Base-by-base conservation (phyloP, 1,140 invertebrate genomes). In the Euura saliciscinereae region DNA sequence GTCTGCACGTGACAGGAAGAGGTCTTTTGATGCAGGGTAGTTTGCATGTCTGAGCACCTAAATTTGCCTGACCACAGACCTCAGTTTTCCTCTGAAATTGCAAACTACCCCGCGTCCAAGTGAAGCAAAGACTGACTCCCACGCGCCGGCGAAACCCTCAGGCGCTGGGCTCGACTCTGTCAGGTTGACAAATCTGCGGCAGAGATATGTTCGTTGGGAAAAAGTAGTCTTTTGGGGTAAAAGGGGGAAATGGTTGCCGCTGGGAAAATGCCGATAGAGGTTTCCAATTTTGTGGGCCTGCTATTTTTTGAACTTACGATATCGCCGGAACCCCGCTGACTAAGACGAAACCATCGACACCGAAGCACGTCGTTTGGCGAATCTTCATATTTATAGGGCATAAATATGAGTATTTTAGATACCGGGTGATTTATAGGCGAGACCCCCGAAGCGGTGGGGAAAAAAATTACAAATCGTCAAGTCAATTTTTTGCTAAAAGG, bases 361-460 rank as follows among this genome's bases (percentile, higher is more conserved):
- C 51, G 8, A 59, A 59, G 51, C 51, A 59, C 51, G 51, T 59
- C 51, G 10, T 59, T 59, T 59, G 13, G 8, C 51, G 8, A 59
- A 59, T 59, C 51, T 59, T n/a, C 51, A 59, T 59, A 59, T 59
- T 59, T 59, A 59, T 59, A 59, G 51, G 51, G 10, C 13, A 59
- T 59, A 59, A 59, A 59, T 59, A 59, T 59, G 13, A 59, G 51
- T 59, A 59, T 59, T 59, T 59, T 59, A 59, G 51, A 59, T 59
- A 11, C 13, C 13, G 13, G 51, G 51, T 59, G 51, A 59, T 59
- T 59, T 59, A 59, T 59, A 59, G 51, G 2, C 51, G 51, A 59
- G 51, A 28, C 51, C 51, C 13, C 51, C 5, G 51, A 28, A 59
- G 51, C 51, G 51, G 13, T 59, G 28, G 28, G 28, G 13, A 59